Conservation (phyloP, 1,140 invertebrate genomes). For the Harpegnathos saltator region DNA sequence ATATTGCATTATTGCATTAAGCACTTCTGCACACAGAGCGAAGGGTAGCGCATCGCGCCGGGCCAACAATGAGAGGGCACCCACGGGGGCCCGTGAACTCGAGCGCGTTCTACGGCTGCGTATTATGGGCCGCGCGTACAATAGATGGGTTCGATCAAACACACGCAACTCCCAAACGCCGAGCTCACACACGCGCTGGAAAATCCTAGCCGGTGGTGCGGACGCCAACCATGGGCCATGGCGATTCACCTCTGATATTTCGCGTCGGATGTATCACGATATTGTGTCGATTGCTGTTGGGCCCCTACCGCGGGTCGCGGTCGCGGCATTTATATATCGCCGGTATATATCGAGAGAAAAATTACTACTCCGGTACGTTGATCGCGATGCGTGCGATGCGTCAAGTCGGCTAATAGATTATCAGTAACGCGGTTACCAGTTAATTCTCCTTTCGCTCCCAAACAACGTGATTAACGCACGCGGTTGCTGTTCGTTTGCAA, state of each 20-base stretch:
- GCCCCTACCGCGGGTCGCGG: constrained; percentile 22
- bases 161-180: constrained; percentile 47
- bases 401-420: too few species aligned
- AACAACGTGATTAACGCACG: too few species aligned
- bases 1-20: constrained; percentile 83
- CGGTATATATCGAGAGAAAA: constrained; percentile 29
- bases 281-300: constrained; percentile 53
- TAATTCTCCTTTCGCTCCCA: neutral
- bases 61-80: constrained; percentile 66
- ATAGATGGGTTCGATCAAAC: constrained; percentile 70
- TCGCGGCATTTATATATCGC: constrained; percentile 41
- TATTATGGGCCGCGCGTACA: constrained; percentile 67
- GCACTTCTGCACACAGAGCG: constrained; percentile 81
- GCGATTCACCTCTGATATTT: constrained; percentile 59
- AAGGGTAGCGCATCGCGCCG: constrained; percentile 68
- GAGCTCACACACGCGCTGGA: neutral
- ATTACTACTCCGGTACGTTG: constrained; percentile 29
- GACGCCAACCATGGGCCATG: constrained; percentile 34
- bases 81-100: constrained; percentile 69
- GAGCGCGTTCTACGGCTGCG: constrained; percentile 44
- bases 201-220: constrained; percentile 59
- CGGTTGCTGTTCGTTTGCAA: too few species aligned
- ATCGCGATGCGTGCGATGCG: neutral
- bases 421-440: neutral
- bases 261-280: neutral